These are phyloP conservation scores for Eidolon helvum DNA, from an alignment of 2,113 vertebrate species.

Conservation along the genomic window DNA sequence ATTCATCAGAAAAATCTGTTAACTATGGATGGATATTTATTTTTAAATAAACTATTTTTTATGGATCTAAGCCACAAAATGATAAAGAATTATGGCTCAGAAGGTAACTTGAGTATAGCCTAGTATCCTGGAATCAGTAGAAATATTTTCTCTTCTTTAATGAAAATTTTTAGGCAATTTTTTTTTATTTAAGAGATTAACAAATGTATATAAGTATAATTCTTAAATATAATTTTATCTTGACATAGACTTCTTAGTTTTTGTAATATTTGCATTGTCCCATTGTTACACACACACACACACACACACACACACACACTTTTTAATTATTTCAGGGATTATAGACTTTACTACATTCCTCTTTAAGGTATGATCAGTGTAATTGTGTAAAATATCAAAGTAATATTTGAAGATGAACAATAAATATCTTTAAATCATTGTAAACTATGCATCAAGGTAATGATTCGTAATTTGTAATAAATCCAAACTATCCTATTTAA, in stretches of 20 bases:
- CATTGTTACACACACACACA: no score
- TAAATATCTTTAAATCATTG: background rate
- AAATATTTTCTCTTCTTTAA: constrained; percentile 21
- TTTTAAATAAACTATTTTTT: constrained; percentile 65
- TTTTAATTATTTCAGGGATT: constrained; percentile 4
- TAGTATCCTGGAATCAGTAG: background rate
- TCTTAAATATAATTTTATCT: background rate
- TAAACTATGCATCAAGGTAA: background rate
- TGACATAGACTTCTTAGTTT: background rate
- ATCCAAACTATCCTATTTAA: background rate
- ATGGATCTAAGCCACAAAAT: constrained; percentile 33
- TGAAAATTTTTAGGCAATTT: background rate
- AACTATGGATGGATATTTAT: constrained; percentile 29
- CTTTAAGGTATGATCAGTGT: background rate
- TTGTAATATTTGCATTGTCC: background rate
- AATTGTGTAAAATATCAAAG: background rate
- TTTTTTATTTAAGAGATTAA: background rate
- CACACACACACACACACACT: background rate
- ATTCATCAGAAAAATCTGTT: constrained; percentile 63
- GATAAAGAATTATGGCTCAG: background rate
- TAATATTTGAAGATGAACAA: background rate
- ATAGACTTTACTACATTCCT: background rate
- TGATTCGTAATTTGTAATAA: background rate
- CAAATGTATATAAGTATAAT: background rate
- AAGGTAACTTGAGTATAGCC: background rate